phyloP scores from a whole-genome alignment of 2,797 vertebrate species.

The Sebastes iracundus region DNA sequence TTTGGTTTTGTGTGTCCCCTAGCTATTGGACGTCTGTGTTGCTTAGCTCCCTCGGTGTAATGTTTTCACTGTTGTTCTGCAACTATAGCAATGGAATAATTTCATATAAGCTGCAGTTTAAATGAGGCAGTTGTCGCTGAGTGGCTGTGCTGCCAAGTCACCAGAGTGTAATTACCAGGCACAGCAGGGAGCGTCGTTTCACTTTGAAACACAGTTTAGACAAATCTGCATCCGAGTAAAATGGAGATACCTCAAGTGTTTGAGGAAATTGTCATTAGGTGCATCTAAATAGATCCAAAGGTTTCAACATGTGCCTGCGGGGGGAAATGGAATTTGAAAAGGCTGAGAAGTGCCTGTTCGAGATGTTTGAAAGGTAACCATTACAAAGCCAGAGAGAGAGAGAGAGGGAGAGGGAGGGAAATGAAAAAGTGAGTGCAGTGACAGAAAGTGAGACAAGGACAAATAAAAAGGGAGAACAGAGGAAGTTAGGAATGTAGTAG shows the following conservation, averaged over 20 bases:
- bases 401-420: background rate
- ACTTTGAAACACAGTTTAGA: conserved; percentile 56
- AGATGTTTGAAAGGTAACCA: conserved; percentile 16
- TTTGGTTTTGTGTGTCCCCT: background rate
- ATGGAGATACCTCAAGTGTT: conserved; percentile 46
- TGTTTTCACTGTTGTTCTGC: conserved; percentile 16
- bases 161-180: conserved; percentile 60
- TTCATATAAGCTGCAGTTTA: conserved; percentile 40
- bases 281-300: conserved; percentile 47
- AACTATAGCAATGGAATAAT: conserved; percentile 24
- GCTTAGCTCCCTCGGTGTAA: background rate
- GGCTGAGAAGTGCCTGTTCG: conserved; percentile 15
- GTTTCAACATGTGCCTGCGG: conserved; percentile 4
- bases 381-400: background rate
- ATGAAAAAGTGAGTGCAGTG: background rate
- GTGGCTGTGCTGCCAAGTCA: conserved; percentile 45
- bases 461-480: conserved; percentile 10
- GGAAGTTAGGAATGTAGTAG: background rate
- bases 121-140: conserved; percentile 36
- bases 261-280: conserved; percentile 59
- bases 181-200: conserved; percentile 54
- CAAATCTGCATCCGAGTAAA: conserved; percentile 54
- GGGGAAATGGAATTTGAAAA: conserved; percentile 30
- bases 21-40: background rate
- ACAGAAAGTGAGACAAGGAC: background rate